These are phyloP conservation scores for Tetragonula carbonaria DNA, from an alignment of 2,888 invertebrate species.

Conservation along the genomic window DNA sequence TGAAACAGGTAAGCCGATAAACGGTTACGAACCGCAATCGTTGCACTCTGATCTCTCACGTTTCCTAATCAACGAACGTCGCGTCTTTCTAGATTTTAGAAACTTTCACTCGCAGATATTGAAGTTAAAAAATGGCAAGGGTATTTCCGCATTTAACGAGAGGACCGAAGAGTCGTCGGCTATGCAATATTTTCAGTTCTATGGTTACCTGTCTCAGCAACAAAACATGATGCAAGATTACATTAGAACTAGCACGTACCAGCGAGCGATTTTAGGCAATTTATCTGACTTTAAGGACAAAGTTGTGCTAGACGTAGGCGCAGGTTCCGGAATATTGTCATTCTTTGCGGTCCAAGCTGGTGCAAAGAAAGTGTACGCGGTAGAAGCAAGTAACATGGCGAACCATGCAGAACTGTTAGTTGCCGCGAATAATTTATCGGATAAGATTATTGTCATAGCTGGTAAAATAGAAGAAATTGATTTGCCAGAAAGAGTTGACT, in stretches of 20 bases:
- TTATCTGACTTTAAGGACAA: conserved; percentile 96
- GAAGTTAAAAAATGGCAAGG: conserved; percentile 90
- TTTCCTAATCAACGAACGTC: not conserved
- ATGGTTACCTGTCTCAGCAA: conserved; percentile 99
- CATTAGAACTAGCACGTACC: conserved; percentile 98
- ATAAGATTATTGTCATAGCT: conserved; percentile 95
- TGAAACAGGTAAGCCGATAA: conserved; percentile 84
- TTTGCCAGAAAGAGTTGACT: conserved; percentile 97
- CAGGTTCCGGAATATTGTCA: conserved; percentile 98
- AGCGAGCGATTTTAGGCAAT: conserved; percentile 97
- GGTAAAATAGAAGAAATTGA: conserved; percentile 99
- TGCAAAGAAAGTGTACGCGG: conserved; percentile 97
- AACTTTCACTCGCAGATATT: conserved; percentile 90
- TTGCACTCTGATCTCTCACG: not conserved
- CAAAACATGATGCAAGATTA: conserved; percentile 99
- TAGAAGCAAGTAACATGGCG: conserved; percentile 99
- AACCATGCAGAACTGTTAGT: conserved; percentile 97
- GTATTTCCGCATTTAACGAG: conserved; percentile 94
- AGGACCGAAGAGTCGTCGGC: conserved; percentile 99
- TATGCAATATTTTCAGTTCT: conserved; percentile 99
- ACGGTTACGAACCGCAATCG: not conserved
- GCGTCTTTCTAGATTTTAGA: conserved; percentile 87
- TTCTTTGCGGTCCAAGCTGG: conserved; percentile 99
- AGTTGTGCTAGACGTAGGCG: conserved; percentile 98
- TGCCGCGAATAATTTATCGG: conserved; percentile 93